These are phyloP conservation scores for Helostoma temminkii DNA, from an alignment of 2,797 vertebrate species.

Conservation along the genomic window DNA sequence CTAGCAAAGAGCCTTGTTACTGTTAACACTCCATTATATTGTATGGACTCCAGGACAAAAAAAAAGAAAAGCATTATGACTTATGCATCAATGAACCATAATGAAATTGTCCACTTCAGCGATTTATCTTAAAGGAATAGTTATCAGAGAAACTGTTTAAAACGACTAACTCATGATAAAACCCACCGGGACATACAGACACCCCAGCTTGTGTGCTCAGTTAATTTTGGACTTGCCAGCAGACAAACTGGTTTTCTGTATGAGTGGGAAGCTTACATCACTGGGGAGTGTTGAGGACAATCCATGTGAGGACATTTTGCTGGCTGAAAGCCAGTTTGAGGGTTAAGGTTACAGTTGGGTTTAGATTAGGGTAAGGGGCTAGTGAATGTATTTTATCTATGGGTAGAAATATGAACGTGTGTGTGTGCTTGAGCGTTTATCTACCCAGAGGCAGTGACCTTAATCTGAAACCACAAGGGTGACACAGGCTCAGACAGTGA, in stretches of 20 bases:
- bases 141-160: background rate
- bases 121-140: background rate
- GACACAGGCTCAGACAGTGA: slow-evolving; percentile 64
- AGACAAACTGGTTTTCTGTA: slow-evolving; percentile 31
- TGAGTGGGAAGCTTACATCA: slow-evolving; percentile 57
- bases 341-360: too few relatives aligned
- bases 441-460: slow-evolving; percentile 68
- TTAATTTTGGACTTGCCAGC: slow-evolving; percentile 43
- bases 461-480: slow-evolving; percentile 68
- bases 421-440: slow-evolving; percentile 14
- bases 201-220: slow-evolving; percentile 32
- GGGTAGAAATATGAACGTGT: too few relatives aligned
- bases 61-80: too few relatives aligned
- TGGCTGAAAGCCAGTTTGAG: too few relatives aligned
- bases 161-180: slow-evolving; percentile 5
- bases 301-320: too few relatives aligned
- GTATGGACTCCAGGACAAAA: too few relatives aligned
- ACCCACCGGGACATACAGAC: background rate
- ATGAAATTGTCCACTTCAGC: background rate
- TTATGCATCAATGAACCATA: too few relatives aligned
- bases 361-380: too few relatives aligned
- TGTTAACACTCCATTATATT: too few relatives aligned
- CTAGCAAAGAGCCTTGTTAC: too few relatives aligned
- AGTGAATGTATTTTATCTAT: too few relatives aligned
- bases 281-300: background rate